These are phyloP conservation scores for Pectinophora gossypiella DNA, from an alignment of 1,140 invertebrate genomes.

Conservation along the genomic window DNA sequence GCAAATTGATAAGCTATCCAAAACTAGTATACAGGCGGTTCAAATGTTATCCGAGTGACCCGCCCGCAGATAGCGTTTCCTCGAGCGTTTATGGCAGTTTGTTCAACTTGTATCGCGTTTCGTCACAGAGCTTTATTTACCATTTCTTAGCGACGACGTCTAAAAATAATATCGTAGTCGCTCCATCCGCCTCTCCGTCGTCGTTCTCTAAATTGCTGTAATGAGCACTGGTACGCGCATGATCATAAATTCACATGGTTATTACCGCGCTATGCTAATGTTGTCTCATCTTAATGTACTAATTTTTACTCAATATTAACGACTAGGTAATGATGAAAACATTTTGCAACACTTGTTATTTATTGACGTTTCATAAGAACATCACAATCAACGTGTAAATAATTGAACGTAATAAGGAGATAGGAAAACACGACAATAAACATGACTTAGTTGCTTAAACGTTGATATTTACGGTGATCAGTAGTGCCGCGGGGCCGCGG, in stretches of 20 bases:
- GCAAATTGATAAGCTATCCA: conserved; percentile 65
- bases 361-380: too few relatives aligned
- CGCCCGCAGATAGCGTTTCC: conserved; percentile 34
- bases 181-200: conserved; percentile 27
- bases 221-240: conserved; percentile 11
- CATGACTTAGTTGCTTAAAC: too few relatives aligned
- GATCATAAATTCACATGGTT: conserved; percentile 12
- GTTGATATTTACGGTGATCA: too few relatives aligned
- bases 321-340: too few relatives aligned
- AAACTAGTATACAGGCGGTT: conserved; percentile 58
- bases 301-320: too few relatives aligned
- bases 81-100: conserved; percentile 50
- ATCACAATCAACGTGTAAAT: too few relatives aligned
- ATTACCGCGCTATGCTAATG: conserved; percentile 3
- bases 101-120: conserved; percentile 54
- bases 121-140: conserved; percentile 51
- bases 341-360: too few relatives aligned
- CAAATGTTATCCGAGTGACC: conserved; percentile 56
- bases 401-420: too few relatives aligned
- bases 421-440: too few relatives aligned
- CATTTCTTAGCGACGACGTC: conserved; percentile 27
- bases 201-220: conserved; percentile 31
- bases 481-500: too few relatives aligned
- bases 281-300: neutral
- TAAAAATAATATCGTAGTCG: conserved; percentile 36